Conservation (phyloP, 2,113 vertebrate genomes). For the Agapornis roseicollis region DNA sequence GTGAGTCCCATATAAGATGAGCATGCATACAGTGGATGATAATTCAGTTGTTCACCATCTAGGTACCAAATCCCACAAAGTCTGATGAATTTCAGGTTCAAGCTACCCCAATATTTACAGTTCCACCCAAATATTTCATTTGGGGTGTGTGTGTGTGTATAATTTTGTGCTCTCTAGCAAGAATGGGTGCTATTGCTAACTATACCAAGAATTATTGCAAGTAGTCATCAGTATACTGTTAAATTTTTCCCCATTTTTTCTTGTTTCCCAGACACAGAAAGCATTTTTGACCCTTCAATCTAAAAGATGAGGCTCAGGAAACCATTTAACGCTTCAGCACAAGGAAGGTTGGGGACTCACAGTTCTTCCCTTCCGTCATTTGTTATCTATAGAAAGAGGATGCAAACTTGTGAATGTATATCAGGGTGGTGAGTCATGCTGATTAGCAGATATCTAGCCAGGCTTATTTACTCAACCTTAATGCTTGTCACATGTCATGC, state of each 20-base stretch:
- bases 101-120: background rate
- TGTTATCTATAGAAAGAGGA: conserved; percentile 15
- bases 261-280: background rate
- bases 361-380: background rate
- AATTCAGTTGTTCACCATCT: background rate
- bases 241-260: background rate
- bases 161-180: background rate
- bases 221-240: fast-evolving
- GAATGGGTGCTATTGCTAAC: background rate
- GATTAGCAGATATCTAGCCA: conserved; percentile 39
- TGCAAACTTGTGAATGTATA: conserved; percentile 2
- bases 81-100: background rate
- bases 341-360: background rate
- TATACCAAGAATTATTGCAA: background rate
- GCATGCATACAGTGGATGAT: background rate
- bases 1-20: background rate
- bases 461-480: conserved; percentile 23
- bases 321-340: background rate
- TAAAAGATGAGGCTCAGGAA: background rate
- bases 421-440: conserved; percentile 39
- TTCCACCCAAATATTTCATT: background rate
- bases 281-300: background rate
- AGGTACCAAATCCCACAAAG: background rate
- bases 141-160: background rate
- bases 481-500: conserved; percentile 10